phyloP scores from a whole-genome alignment of 2,113 vertebrate genomes.

The Myrmecobius fasciatus region DNA sequence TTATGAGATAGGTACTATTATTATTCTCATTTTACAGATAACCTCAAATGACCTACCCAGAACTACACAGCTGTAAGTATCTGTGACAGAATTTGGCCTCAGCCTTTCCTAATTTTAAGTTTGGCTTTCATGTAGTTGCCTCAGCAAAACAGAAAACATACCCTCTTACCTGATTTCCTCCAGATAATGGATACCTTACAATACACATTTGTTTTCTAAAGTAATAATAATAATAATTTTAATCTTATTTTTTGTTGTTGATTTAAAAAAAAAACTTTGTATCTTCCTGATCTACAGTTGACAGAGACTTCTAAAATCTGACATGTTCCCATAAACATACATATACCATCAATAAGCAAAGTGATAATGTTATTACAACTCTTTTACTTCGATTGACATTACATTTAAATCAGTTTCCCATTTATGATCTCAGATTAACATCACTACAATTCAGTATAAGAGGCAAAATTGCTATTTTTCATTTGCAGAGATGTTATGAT shows the following conservation, averaged over 20 bases:
- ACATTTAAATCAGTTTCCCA: not conserved
- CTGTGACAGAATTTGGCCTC: not conserved
- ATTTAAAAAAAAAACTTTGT: not conserved
- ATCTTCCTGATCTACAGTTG: not conserved
- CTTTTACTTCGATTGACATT: not conserved
- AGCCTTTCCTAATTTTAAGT: not conserved
- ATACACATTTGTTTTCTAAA: not conserved
- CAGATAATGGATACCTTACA: not conserved
- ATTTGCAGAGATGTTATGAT: not conserved
- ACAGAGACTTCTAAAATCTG: not conserved
- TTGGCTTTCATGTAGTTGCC: not conserved
- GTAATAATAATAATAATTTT: not conserved
- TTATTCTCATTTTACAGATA: not conserved
- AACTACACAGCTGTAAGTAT: not conserved
- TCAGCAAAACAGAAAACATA: not conserved
- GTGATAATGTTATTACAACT: not conserved
- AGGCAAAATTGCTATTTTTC: not conserved
- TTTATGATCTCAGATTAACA: not conserved
- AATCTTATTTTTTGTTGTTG: not conserved
- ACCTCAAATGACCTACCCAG: not conserved
- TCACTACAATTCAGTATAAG: not conserved
- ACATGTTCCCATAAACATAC: not conserved
- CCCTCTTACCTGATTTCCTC: not conserved
- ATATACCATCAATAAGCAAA: not conserved
- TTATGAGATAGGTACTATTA: not conserved